Evolutionary conservation across 2,888 invertebrate genomes (phyloP), one percentile per base, ranked within the genome.

Genomic region (Iphiclides podalirius): DNA sequence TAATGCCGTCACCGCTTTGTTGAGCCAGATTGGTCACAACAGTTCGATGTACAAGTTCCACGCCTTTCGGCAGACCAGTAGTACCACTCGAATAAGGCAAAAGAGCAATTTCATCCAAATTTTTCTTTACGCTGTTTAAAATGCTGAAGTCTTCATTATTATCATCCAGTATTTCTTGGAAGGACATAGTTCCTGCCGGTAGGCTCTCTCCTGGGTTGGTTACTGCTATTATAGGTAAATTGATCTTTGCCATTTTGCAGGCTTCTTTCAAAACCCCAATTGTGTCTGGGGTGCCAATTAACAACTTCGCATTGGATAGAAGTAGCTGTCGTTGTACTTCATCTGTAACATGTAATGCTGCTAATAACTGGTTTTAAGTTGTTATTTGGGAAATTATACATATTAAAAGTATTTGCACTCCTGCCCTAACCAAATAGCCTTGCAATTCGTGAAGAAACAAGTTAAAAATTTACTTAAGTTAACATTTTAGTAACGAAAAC

Each of bases 31-130:
- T 91, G 0, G 88, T 62, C 0, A 91, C 72, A 3, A 92, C 61
- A 71, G 90, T 91, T 43, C 61, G 77, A 71, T 94, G 92, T 0
- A 91, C 88, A 0, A 94, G 69, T 63, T 91, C 88, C 0, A 94
- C 94, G 1, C 94, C 94, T 85, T 95, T 95, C 0, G 94, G 93
- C 34, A 93, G 61, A 0, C 96, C 96, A 0, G 96, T 96, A 0
- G 96, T 96, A 0, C 95, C 95, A 70, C 95, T 95, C 1, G 96
- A 96, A 80, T 94, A 96, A 0, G 95, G 95, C 47, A 96, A 65
- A 14, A 94, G 74, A 0, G 90, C 90, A 1, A 92, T 75, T 59
- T 94, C 93, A 7, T 92, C 81, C 1, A 86, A 61, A 9, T 61
- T 67, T 36, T 70, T 71, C 1, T 64, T 69, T 26, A 81, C 76